Evolutionary conservation across 2,888 invertebrate species (phyloP).

Genomic region (Druceiella hillmani): DNA sequence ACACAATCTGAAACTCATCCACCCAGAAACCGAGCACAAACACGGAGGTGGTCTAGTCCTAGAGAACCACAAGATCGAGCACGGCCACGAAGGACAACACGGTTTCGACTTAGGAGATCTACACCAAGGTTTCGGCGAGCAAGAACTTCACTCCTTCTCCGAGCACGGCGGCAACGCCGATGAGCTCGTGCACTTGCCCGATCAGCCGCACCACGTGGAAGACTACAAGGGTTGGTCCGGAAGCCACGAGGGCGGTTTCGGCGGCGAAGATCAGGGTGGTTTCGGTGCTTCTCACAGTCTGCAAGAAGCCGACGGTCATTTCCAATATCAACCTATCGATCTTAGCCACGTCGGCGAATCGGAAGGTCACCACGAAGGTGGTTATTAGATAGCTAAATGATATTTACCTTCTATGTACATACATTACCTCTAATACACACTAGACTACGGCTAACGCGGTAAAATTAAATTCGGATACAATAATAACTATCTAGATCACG

Average conservation of each 20-base stretch:
- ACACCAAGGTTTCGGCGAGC: slow-evolving; percentile 9
- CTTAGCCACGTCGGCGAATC: slow-evolving; percentile 30
- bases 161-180: slow-evolving; percentile 23
- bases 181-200: slow-evolving; percentile 24
- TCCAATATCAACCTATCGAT: slow-evolving; percentile 23
- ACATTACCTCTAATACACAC: no score
- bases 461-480: no score
- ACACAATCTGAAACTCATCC: slow-evolving; percentile 53
- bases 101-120: no score
- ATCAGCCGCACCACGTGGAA: slow-evolving; percentile 31
- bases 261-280: slow-evolving; percentile 26
- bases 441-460: no score
- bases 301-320: no score
- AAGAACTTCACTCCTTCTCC: slow-evolving; percentile 12
- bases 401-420: no score
- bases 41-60: slow-evolving; percentile 55
- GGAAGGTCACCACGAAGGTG: no score
- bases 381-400: no score
- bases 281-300: slow-evolving; percentile 15
- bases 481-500: no score
- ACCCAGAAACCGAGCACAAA: slow-evolving; percentile 55
- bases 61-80: slow-evolving; percentile 51
- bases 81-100: slow-evolving; percentile 32
- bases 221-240: slow-evolving; percentile 13
- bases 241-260: slow-evolving; percentile 23